These are phyloP conservation scores for Acanthacorydalis orientalis DNA, from an alignment of 2,888 invertebrate genomes.

Conservation along the genomic window DNA sequence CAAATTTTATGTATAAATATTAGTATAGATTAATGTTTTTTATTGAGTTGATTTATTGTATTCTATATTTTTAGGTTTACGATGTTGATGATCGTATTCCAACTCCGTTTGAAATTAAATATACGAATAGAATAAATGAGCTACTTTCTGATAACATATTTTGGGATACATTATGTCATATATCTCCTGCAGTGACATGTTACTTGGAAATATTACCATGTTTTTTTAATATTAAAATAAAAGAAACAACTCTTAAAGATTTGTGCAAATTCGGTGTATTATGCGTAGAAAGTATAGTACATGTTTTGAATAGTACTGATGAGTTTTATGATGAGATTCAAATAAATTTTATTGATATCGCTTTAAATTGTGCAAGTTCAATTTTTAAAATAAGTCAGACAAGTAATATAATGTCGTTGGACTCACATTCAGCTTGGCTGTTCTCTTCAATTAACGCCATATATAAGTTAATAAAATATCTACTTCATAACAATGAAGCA, in stretches of 20 bases:
- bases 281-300: conserved; percentile 34
- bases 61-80: conserved; percentile 20
- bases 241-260: conserved; percentile 29
- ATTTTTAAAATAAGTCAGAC: conserved; percentile 35
- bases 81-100: conserved; percentile 18
- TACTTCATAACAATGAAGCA: conserved; percentile 22
- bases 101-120: conserved; percentile 23
- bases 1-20: too few species aligned
- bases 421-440: conserved; percentile 31
- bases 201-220: conserved; percentile 31
- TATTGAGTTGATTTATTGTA: conserved; percentile 1
- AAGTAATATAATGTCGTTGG: conserved; percentile 19
- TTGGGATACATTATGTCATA: conserved; percentile 31
- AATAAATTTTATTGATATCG: conserved; percentile 17
- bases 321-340: conserved; percentile 13
- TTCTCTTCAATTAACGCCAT: conserved; percentile 32
- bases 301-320: conserved; percentile 14
- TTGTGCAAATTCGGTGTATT: conserved; percentile 39
- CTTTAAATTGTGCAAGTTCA: conserved; percentile 35
- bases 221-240: conserved; percentile 25
- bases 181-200: conserved; percentile 32
- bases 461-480: conserved; percentile 23
- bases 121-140: conserved; percentile 30
- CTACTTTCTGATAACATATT: conserved; percentile 31
- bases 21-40: conserved; percentile 5